Evolutionary conservation across 2,888 invertebrate genomes (phyloP), one percentile per base, ranked within the genome.

Genomic region (Tolmerus cingulatus): DNA sequence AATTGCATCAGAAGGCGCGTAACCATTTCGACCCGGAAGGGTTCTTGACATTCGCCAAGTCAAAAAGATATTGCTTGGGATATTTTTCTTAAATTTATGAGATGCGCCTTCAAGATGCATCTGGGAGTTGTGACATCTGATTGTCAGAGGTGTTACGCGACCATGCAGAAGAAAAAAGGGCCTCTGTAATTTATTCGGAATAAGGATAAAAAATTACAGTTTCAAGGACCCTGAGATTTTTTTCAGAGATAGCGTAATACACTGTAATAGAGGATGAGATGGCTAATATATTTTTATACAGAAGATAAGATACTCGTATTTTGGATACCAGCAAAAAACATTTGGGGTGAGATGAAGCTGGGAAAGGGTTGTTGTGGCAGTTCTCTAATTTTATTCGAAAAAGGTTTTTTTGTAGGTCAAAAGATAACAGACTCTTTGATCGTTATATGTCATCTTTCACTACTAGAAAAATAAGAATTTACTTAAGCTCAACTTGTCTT

Each of bases 41-140:
- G 85, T 85, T 74, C 85, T 85, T 85, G 85, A 85, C 85, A 74
- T 85, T 74, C 30, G 74, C 85, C 27, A 43, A 85, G 85, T 85
- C 85, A 85, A 85, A 74, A 85, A 74, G 85, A 85, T 85, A 23
- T 34, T 74, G 19, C 74, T 43, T 34, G 74, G 74, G 74, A 85
- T 40, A 85, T 30, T 46, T 43, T 43, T 74, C 74, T 19, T 74
- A 5, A 43, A 85, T 43, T 85, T 85, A 85, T 85, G 85, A 43
- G 74, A 74, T 85, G 37, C 27, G 27, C 74, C 57, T 74, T 74
- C 40, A 74, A 43, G 30, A 74, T 85, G 43, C 27, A 46, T 46
- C 46, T 85, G 46, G 46, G 51, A 85, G 85, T 85, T 85, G 85
- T 85, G 85, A 85, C 85, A 74, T 74, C 74, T 40, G 85, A 66